A percentile compares a stretch with the other conserved stretches of the same genome.
Conservation (phyloP, 1,140 invertebrate genomes). For the Pseudomyrmex flavicornis region DNA sequence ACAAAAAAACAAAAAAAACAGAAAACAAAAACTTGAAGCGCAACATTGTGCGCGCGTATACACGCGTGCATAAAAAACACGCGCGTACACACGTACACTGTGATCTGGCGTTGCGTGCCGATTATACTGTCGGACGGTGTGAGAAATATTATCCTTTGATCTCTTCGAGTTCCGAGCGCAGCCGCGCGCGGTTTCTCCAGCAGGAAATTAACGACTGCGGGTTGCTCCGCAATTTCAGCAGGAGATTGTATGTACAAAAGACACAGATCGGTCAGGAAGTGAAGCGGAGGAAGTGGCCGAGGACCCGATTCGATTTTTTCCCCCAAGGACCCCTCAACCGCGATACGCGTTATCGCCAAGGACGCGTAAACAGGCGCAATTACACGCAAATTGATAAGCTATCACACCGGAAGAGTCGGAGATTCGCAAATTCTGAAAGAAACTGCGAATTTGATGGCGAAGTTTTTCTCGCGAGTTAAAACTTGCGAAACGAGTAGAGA, state of each 20-base stretch:
- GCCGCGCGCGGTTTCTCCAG: conserved; percentile 66
- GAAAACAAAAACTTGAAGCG: not conserved
- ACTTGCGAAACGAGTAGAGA: not conserved
- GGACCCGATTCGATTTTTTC: conserved; percentile 29
- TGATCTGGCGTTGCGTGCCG: conserved; percentile 76
- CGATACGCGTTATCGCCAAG: conserved; percentile 41
- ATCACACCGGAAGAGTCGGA: not conserved
- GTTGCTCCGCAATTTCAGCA: conserved; percentile 65
- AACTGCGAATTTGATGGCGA: not conserved
- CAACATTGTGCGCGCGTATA: not conserved
- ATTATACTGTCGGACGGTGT: conserved; percentile 79
- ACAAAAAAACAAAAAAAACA: too few relatives aligned
- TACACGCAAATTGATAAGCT: conserved; percentile 12
- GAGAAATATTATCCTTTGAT: conserved; percentile 84
- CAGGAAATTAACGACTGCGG: conserved; percentile 81
- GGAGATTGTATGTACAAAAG: conserved; percentile 76
- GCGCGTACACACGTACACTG: not conserved
- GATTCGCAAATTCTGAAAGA: not conserved
- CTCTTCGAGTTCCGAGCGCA: conserved; percentile 74
- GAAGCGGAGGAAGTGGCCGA: conserved; percentile 67
- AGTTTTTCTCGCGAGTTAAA: not conserved
- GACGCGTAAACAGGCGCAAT: conserved; percentile 29
- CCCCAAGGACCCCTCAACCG: not conserved
- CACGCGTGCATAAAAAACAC: not conserved
- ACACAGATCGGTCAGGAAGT: conserved; percentile 70